These are phyloP conservation scores for Lithobates pipiens DNA, from an alignment of 2,797 vertebrate species.

Conservation along the genomic window DNA sequence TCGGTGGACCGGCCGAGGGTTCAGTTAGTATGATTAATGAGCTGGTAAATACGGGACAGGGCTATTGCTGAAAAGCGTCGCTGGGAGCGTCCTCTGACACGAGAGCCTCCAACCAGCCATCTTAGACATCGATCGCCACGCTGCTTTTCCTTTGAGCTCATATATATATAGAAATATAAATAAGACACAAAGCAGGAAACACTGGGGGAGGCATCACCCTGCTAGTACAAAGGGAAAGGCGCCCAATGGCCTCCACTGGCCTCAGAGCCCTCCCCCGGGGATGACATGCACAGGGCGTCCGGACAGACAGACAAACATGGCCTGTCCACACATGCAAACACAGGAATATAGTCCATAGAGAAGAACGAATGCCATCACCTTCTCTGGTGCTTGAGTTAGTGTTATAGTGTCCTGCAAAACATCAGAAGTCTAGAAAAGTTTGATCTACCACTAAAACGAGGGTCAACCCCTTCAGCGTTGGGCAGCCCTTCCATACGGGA, in stretches of 20 bases:
- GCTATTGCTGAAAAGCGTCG: too few species aligned
- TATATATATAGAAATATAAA: conserved; percentile 4
- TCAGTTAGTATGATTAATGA: too few species aligned
- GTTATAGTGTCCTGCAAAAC: conserved; percentile 74
- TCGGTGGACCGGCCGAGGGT: too few species aligned
- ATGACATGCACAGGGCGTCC: conserved; percentile 42
- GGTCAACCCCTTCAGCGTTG: conserved; percentile 61
- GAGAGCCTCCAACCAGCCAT: too few species aligned
- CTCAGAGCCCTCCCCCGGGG: neutral
- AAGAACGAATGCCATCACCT: conserved; percentile 21
- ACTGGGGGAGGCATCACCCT: neutral
- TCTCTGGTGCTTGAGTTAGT: conserved; percentile 60
- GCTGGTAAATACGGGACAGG: too few species aligned
- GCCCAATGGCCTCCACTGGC: neutral
- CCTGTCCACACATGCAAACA: conserved; percentile 82
- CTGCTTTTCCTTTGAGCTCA: too few species aligned
- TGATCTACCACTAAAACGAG: conserved; percentile 74
- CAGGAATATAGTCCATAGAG: conserved; percentile 74
- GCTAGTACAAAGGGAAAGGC: neutral
- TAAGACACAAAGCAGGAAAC: neutral
- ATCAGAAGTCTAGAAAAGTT: conserved; percentile 69
- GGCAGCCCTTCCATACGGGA: neutral
- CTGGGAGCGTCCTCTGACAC: too few species aligned
- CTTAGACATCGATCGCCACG: too few species aligned
- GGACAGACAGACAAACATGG: conserved; percentile 51